Conservation (phyloP, 2,797 vertebrate genomes). For the Brachyrhaphis roseni region DNA sequence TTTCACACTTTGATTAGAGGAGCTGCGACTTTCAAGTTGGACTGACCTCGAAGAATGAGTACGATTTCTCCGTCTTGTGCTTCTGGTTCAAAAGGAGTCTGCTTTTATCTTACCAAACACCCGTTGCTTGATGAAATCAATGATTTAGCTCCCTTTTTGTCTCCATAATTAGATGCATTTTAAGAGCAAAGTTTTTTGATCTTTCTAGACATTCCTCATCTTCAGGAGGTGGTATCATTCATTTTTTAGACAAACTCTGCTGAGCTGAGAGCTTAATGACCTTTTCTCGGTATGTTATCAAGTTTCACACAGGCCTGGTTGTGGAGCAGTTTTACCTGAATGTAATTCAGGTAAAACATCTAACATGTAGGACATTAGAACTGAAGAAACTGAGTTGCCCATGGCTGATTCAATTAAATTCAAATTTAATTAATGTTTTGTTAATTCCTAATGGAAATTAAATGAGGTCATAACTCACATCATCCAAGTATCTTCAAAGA, state of each 20-base stretch:
- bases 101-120: constrained; percentile 65
- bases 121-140: constrained; percentile 58
- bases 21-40: constrained; percentile 57
- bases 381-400: not conserved
- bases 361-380: not conserved
- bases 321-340: not conserved
- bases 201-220: constrained; percentile 55
- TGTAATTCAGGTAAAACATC: not conserved
- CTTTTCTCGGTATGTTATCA: not conserved
- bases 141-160: constrained; percentile 57
- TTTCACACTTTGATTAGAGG: constrained; percentile 55
- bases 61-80: constrained; percentile 31
- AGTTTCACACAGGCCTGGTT: not conserved
- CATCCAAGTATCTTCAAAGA: not conserved
- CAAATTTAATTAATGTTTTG: not conserved
- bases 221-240: constrained; percentile 27
- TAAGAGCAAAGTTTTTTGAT: constrained; percentile 57
- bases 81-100: constrained; percentile 35
- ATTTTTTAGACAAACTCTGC: not conserved
- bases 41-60: constrained; percentile 48
- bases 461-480: not conserved
- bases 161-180: constrained; percentile 58
- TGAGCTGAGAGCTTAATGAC: not conserved
- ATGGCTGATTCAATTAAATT: not conserved
- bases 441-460: not conserved